Percentiles rank a stretch among this genome's conserved stretches.
These are phyloP conservation scores for Apantesis nais DNA, from an alignment of 2,888 invertebrate species.

Conservation along the genomic window DNA sequence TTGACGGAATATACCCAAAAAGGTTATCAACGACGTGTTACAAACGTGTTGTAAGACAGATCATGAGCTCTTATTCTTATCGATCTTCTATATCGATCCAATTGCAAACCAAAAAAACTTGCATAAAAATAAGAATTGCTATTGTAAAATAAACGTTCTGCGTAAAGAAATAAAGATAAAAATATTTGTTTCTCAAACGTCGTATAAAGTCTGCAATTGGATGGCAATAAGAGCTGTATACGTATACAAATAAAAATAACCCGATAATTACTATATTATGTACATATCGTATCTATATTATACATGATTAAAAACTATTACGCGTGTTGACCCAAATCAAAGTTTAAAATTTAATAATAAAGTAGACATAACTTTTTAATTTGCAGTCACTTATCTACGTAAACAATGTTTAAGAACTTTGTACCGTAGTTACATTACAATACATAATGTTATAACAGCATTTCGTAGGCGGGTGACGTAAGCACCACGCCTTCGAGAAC, in stretches of 20 bases:
- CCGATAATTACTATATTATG: background rate
- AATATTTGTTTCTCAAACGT: no score
- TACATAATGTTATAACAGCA: background rate
- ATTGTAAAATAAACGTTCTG: no score
- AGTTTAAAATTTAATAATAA: background rate
- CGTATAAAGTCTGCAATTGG: no score
- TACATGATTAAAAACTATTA: background rate
- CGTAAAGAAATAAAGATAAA: no score
- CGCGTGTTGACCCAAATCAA: background rate
- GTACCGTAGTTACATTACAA: background rate
- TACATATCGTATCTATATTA: background rate
- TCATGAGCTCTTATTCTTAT: no score
- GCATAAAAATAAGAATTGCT: no score
- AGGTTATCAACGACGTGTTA: no score
- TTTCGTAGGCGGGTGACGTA: background rate
- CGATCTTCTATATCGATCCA: no score
- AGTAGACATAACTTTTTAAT: background rate
- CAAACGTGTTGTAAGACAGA: no score
- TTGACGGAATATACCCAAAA: no score
- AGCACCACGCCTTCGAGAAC: constrained; percentile 7
- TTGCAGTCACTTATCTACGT: background rate
- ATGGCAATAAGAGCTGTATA: no score
- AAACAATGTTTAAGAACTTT: background rate
- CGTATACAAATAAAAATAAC: background rate
- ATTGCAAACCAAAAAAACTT: no score